Evolutionary conservation across 2,113 vertebrate species (phyloP).

Genomic region (Oncorhynchus mykiss): DNA sequence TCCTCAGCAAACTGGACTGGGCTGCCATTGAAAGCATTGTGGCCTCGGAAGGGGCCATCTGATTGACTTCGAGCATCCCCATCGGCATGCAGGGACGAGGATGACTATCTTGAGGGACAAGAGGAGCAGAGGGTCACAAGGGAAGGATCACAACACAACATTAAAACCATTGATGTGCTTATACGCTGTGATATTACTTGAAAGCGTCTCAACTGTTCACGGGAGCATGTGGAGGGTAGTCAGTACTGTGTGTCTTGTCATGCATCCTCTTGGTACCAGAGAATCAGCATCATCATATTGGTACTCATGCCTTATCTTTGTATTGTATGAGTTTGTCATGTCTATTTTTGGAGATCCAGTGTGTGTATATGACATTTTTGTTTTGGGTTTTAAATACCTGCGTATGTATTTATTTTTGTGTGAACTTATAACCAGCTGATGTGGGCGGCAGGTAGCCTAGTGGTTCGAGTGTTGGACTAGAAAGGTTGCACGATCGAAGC

Average conservation of each 20-base stretch:
- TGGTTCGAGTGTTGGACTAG: too few species aligned
- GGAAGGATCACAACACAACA: background rate
- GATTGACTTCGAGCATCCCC: conserved; percentile 8
- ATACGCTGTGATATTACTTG: background rate
- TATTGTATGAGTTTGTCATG: background rate
- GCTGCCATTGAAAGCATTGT: conserved; percentile 83
- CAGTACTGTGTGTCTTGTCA: background rate
- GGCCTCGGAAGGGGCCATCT: conserved; percentile 68
- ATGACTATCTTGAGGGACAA: background rate
- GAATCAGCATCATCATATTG: background rate
- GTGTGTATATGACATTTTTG: background rate
- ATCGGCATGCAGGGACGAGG: background rate
- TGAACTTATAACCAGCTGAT: background rate
- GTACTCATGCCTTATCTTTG: background rate
- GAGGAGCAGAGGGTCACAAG: background rate
- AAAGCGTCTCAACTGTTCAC: background rate
- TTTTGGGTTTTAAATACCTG: background rate
- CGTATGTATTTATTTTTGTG: background rate
- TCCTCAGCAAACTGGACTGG: conserved; percentile 91
- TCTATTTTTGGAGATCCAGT: background rate
- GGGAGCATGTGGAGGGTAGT: background rate
- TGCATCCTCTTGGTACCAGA: background rate
- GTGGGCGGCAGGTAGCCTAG: too few species aligned
- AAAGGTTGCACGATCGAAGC: too few species aligned
- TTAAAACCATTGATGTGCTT: background rate